These are phyloP conservation scores for Atractosteus spatula DNA, from an alignment of 2,113 vertebrate genomes.

Conservation along the genomic window DNA sequence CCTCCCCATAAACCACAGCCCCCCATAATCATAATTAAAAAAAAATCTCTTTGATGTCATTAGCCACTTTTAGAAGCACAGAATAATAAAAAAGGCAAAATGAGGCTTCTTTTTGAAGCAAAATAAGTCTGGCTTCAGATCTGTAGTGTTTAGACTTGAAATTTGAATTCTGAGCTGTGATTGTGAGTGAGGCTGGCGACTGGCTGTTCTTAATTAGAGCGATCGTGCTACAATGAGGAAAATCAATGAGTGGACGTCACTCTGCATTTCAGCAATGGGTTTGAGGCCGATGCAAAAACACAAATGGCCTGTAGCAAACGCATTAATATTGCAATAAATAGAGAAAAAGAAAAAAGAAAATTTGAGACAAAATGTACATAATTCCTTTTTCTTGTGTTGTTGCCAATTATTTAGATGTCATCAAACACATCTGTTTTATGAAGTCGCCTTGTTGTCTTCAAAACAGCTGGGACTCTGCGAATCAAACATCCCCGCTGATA, in stretches of 20 bases:
- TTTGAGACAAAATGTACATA: conserved; percentile 42
- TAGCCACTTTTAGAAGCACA: too few species aligned
- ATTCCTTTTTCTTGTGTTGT: conserved; percentile 3
- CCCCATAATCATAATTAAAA: too few species aligned
- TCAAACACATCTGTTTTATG: conserved; percentile 33
- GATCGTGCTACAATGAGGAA: conserved; percentile 31
- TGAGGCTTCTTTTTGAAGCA: too few species aligned
- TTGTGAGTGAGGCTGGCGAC: background rate
- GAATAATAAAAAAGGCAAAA: background rate
- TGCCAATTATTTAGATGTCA: conserved; percentile 33
- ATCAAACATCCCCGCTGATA: conserved; percentile 35
- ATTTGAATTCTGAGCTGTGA: background rate
- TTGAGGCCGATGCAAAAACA: conserved; percentile 42
- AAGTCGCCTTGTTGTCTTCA: conserved; percentile 23
- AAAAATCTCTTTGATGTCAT: too few species aligned
- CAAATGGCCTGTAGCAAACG: conserved; percentile 44
- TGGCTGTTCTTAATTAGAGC: conserved; percentile 32
- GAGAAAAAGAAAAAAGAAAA: conserved; percentile 40
- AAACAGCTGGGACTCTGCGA: conserved; percentile 29
- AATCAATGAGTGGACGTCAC: conserved; percentile 35
- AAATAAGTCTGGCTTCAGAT: background rate
- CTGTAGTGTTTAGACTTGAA: background rate
- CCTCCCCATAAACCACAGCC: background rate
- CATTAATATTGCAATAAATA: conserved; percentile 59
- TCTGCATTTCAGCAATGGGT: conserved; percentile 32